Evolutionary conservation across 2,113 vertebrate genomes (phyloP).

Genomic region (Indri indri): DNA sequence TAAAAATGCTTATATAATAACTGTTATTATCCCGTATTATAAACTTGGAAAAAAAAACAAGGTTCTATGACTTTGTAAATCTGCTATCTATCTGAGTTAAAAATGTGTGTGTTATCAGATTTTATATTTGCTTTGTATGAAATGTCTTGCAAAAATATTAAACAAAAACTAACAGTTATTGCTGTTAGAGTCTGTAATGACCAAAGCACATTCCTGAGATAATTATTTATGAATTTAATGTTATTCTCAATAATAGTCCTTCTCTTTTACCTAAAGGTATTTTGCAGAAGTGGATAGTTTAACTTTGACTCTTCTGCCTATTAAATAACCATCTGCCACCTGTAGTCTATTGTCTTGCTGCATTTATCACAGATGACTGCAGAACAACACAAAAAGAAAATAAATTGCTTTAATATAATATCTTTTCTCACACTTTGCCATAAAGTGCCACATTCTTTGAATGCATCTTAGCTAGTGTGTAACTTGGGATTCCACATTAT

Average conservation of each 20-base stretch:
- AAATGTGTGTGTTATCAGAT: not conserved
- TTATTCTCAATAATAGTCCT: not conserved
- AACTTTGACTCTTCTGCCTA: conserved; percentile 48
- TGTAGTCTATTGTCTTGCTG: conserved; percentile 64
- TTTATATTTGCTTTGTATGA: conserved; percentile 25
- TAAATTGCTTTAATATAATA: conserved; percentile 37
- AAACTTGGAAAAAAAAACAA: not conserved
- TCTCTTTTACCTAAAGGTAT: conserved; percentile 35
- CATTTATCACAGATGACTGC: conserved; percentile 49
- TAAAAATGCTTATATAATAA: not conserved
- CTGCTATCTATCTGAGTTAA: not conserved
- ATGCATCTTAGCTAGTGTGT: conserved; percentile 45
- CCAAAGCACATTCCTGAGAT: not conserved
- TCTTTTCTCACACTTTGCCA: not conserved
- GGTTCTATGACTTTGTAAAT: not conserved
- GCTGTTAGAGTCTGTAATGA: not conserved
- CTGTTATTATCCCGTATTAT: not conserved
- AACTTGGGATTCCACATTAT: conserved; percentile 59
- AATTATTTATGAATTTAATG: conserved; percentile 51
- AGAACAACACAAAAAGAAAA: conserved; percentile 45
- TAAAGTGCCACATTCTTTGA: conserved; percentile 55
- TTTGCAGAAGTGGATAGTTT: conserved; percentile 56
- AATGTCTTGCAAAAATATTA: conserved; percentile 25
- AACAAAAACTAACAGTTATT: not conserved
- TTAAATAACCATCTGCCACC: conserved; percentile 58